Evolutionary conservation across 1,140 invertebrate species (phyloP).

Genomic region (Pachypeltis micranthus): DNA sequence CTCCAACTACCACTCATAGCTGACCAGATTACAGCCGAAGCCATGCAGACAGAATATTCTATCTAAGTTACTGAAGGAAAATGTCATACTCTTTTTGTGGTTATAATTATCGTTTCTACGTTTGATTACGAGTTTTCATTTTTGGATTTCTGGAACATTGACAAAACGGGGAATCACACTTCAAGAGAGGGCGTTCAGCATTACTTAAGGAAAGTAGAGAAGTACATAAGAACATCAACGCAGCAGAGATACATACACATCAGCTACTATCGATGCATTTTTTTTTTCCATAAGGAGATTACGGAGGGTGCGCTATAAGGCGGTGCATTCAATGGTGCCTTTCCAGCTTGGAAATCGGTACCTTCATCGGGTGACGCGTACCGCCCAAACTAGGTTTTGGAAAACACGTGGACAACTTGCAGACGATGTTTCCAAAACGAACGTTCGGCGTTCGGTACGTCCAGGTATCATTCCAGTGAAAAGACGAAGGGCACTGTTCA

Average conservation of each 20-base stretch:
- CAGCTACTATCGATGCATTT: background rate
- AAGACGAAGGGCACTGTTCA: background rate
- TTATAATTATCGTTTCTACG: too few relatives aligned
- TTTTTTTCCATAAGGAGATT: background rate
- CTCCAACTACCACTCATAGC: too few relatives aligned
- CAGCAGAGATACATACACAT: background rate
- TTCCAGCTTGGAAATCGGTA: background rate
- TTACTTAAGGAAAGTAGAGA: too few relatives aligned
- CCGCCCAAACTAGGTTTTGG: background rate
- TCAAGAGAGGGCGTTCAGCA: too few relatives aligned
- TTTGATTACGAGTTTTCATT: too few relatives aligned
- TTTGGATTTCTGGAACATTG: too few relatives aligned
- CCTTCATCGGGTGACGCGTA: background rate
- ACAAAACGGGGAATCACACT: too few relatives aligned
- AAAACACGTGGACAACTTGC: background rate
- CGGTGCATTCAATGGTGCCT: slow-evolving; percentile 4
- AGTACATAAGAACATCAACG: too few relatives aligned
- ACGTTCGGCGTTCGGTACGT: background rate
- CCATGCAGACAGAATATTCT: too few relatives aligned
- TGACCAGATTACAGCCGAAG: too few relatives aligned
- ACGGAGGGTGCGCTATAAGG: background rate
- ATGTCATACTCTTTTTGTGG: too few relatives aligned
- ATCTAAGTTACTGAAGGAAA: too few relatives aligned
- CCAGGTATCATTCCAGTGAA: background rate
- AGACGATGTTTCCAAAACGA: background rate